Evolutionary conservation across 2,113 vertebrate species (phyloP).

Genomic region (Gadus macrocephalus): DNA sequence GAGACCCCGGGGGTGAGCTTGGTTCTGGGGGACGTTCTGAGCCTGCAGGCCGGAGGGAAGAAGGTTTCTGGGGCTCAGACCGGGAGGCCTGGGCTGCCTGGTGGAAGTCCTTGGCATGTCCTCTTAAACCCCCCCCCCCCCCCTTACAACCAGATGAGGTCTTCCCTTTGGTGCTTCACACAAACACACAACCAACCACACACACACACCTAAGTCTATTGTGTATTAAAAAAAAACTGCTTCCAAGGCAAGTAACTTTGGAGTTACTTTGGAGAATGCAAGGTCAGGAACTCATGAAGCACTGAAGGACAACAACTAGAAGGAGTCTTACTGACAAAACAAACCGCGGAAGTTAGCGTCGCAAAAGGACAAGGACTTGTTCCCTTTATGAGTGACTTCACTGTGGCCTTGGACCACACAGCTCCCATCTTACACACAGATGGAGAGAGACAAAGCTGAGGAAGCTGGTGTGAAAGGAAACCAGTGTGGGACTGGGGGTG

Average conservation of each 20-base stretch:
- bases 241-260: constrained; percentile 12
- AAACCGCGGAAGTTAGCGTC: too few relatives aligned
- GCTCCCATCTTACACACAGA: too few relatives aligned
- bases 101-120: constrained; percentile 63
- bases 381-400: too few relatives aligned
- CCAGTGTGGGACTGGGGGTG: too few relatives aligned
- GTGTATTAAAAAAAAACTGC: constrained; percentile 17
- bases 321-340: too few relatives aligned
- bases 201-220: constrained; percentile 36
- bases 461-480: too few relatives aligned
- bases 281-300: too few relatives aligned
- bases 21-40: constrained; percentile 55
- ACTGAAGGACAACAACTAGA: too few relatives aligned
- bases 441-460: too few relatives aligned
- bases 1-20: constrained; percentile 45
- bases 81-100: constrained; percentile 49
- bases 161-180: constrained; percentile 42
- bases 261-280: too few relatives aligned
- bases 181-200: constrained; percentile 4
- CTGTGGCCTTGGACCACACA: too few relatives aligned
- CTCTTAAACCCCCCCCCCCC: constrained; percentile 50
- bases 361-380: too few relatives aligned
- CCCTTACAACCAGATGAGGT: constrained; percentile 39
- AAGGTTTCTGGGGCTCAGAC: constrained; percentile 41
- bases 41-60: constrained; percentile 46